These are phyloP conservation scores for Proales similis DNA, from an alignment of 1,140 invertebrate species.

Conservation along the genomic window DNA sequence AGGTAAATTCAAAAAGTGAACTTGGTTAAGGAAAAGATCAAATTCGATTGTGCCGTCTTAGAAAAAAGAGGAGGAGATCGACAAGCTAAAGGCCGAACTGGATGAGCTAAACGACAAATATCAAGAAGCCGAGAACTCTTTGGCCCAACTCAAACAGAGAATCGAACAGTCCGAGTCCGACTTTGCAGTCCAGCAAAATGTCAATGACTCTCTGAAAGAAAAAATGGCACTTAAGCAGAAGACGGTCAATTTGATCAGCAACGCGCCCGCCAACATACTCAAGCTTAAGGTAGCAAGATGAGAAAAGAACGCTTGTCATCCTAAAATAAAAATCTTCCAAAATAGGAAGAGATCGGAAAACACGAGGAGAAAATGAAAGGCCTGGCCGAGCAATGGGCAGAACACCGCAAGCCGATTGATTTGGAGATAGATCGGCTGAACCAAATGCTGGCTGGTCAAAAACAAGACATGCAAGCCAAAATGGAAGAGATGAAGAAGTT, in stretches of 20 bases:
- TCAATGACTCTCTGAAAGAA: slow-evolving; percentile 45
- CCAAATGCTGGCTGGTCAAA: slow-evolving; percentile 58
- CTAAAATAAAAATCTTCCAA: not conserved
- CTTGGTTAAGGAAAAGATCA: slow-evolving; percentile 49
- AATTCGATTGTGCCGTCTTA: too few species aligned
- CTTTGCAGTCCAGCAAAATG: slow-evolving; percentile 34
- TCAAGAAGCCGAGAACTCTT: slow-evolving; percentile 41
- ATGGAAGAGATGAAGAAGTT: slow-evolving; percentile 54
- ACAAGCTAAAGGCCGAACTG: slow-evolving; percentile 46
- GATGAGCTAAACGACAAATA: slow-evolving; percentile 45
- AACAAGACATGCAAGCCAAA: slow-evolving; percentile 48
- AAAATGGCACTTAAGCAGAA: slow-evolving; percentile 52
- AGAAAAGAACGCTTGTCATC: not conserved
- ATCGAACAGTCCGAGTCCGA: not conserved
- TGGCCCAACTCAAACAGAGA: slow-evolving; percentile 43
- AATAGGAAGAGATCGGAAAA: slow-evolving; percentile 59
- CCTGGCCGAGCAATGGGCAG: slow-evolving; percentile 65
- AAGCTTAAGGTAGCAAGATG: slow-evolving; percentile 54
- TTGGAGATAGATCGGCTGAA: slow-evolving; percentile 59
- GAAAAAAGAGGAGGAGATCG: slow-evolving; percentile 28
- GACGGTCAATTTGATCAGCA: slow-evolving; percentile 60
- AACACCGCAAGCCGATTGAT: slow-evolving; percentile 61
- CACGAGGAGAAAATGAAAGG: slow-evolving; percentile 59
- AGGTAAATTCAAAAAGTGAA: slow-evolving; percentile 41
- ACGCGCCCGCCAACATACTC: slow-evolving; percentile 60